These are phyloP conservation scores for Lasioglossum albipes DNA, from an alignment of 1,140 invertebrate genomes.

Conservation along the genomic window DNA sequence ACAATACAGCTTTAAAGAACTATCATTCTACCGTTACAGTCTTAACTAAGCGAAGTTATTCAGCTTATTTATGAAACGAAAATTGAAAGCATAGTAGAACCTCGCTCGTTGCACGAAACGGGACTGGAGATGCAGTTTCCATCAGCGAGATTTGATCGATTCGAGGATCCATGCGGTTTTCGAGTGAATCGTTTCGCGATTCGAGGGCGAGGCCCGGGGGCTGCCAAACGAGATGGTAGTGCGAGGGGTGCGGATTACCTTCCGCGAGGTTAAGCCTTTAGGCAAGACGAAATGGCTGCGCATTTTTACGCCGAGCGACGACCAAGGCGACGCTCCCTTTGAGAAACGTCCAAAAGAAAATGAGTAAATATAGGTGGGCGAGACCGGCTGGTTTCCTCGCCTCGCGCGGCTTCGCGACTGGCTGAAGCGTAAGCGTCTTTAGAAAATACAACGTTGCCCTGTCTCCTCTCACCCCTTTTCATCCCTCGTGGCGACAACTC, in stretches of 20 bases:
- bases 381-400: constrained; percentile 30
- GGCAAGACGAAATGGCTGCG: constrained; percentile 58
- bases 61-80: too few species aligned
- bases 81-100: too few species aligned
- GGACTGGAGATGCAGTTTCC: too few species aligned
- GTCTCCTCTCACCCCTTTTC: background rate
- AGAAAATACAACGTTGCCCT: constrained; percentile 53
- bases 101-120: too few species aligned
- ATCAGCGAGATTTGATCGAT: too few species aligned
- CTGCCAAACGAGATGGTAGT: constrained; percentile 24
- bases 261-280: constrained; percentile 54
- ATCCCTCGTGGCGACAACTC: constrained; percentile 12
- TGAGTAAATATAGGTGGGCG: constrained; percentile 60
- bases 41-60: too few species aligned
- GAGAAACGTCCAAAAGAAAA: constrained; percentile 60
- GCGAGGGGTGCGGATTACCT: constrained; percentile 34
- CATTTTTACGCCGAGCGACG: constrained; percentile 59
- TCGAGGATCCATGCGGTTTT: too few species aligned
- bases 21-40: too few species aligned
- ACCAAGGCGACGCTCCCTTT: constrained; percentile 58
- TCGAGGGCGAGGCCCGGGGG: background rate
- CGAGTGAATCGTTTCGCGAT: background rate
- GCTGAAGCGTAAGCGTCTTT: constrained; percentile 63
- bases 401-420: constrained; percentile 52
- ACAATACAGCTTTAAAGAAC: too few species aligned